Conservation (phyloP, 2,888 invertebrate genomes). For the Trichacis sp. region DNA sequence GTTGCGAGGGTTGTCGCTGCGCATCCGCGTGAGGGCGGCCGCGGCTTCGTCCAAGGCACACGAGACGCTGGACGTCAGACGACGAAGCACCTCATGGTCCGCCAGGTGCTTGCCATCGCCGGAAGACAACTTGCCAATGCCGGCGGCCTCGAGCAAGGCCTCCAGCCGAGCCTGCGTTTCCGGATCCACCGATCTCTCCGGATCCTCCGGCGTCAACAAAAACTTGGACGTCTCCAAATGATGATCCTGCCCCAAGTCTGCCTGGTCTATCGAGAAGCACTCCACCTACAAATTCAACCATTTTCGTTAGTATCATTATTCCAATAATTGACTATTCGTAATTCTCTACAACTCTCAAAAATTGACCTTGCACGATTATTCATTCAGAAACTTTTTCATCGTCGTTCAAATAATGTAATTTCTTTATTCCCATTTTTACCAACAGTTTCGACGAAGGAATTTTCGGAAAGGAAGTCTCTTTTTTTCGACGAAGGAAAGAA, state of each 20-base stretch:
- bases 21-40: slow-evolving; percentile 95
- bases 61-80: slow-evolving; percentile 89
- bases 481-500: too few species aligned
- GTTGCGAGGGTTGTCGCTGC: slow-evolving; percentile 86
- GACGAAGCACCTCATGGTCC: slow-evolving; percentile 88
- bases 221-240: slow-evolving; percentile 76
- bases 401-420: too few species aligned
- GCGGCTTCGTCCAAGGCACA: slow-evolving; percentile 98
- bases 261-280: slow-evolving; percentile 78
- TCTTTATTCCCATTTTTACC: too few species aligned
- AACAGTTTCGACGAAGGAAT: too few species aligned
- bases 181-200: slow-evolving; percentile 81
- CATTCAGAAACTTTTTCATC: too few species aligned
- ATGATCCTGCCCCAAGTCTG: slow-evolving; percentile 76
- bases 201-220: slow-evolving; percentile 74
- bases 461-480: too few species aligned
- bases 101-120: slow-evolving; percentile 87
- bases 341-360: too few species aligned
- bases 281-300: slow-evolving; percentile 77
- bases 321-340: too few species aligned
- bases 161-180: slow-evolving; percentile 92
- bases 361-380: too few species aligned
- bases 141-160: slow-evolving; percentile 93
- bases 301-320: too few species aligned
- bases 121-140: slow-evolving; percentile 84